Evolutionary conservation across 2,888 invertebrate genomes (phyloP), one percentile per base, ranked within the genome.

Genomic region (Labia minor): DNA sequence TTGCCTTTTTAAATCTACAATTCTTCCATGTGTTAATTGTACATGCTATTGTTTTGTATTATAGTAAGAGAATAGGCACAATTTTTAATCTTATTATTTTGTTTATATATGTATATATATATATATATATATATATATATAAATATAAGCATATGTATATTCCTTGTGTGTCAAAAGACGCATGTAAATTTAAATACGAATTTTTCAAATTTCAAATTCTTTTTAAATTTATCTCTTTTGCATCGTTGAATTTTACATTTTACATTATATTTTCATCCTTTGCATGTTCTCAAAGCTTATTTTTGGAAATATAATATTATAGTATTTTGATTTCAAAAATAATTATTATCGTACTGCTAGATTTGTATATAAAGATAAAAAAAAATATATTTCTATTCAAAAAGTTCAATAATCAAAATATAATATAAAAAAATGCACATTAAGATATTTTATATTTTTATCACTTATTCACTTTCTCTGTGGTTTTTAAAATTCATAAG

Each of bases 401-500:
- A 67, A 37, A 61, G 64, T 66, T 67, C 65, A 37, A 64, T 64
- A 64, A n/a, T n/a, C n/a, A n/a, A 64, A 65, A 66, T 66, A 37
- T 62, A 62, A 67, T 61, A n/a, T 65, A 65, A 67, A 19, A 62
- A 65, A n/a, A 20, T 67, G 67, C 67, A 67, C 67, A 67, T 37
- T 65, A 65, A 37, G 65, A 64, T 67, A 67, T 65, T 65, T 61
- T 65, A 67, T 65, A 64, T 67, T n/a, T n/a, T n/a, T n/a, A n/a
- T n/a, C n/a, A n/a, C n/a, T n/a, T n/a, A n/a, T n/a, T n/a, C n/a
- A n/a, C n/a, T n/a, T n/a, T n/a, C n/a, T n/a, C n/a, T n/a, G n/a
- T n/a, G n/a, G n/a, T n/a, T n/a, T n/a, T n/a, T n/a, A n/a, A n/a
- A n/a, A n/a, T n/a, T n/a, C n/a, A n/a, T n/a, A n/a, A n/a, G n/a